Percentiles rank a stretch among this genome's conserved stretches.
Conservation (phyloP, 2,888 invertebrate species). For the Trachelus troglodyta region DNA sequence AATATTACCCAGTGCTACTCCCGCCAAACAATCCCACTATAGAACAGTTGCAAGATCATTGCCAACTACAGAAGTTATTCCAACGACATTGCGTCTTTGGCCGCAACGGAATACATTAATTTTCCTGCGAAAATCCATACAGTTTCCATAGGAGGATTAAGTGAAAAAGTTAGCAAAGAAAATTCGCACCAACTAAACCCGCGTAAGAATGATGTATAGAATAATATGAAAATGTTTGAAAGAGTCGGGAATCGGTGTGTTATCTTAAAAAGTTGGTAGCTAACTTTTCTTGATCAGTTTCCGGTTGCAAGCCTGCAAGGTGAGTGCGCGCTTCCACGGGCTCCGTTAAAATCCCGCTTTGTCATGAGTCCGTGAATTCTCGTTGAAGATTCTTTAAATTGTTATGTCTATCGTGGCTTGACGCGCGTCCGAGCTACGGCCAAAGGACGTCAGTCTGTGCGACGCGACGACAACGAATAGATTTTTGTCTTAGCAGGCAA, state of each 20-base stretch:
- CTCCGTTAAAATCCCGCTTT: slow-evolving; percentile 47
- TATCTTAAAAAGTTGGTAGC: neutral
- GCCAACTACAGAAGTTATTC: neutral
- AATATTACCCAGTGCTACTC: slow-evolving; percentile 6
- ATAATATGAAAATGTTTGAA: neutral
- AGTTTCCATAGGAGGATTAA: neutral
- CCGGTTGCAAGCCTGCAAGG: slow-evolving; percentile 34
- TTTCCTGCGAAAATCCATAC: neutral
- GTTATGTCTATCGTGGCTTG: neutral
- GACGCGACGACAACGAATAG: neutral
- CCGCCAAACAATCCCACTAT: slow-evolving; percentile 9
- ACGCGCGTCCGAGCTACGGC: neutral
- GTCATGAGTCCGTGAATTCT: slow-evolving; percentile 41
- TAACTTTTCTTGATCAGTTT: slow-evolving; percentile 4
- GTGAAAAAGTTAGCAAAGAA: neutral
- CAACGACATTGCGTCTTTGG: neutral
- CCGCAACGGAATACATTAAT: neutral
- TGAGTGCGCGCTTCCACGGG: slow-evolving; percentile 43
- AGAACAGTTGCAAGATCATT: neutral
- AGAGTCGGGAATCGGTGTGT: neutral
- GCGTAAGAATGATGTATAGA: neutral
- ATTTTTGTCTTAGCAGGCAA: neutral
- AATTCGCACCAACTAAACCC: neutral
- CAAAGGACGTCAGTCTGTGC: neutral
- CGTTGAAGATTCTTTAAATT: neutral